Base-by-base conservation (phyloP, 2,113 vertebrate genomes). In the Chunga burmeisteri region DNA sequence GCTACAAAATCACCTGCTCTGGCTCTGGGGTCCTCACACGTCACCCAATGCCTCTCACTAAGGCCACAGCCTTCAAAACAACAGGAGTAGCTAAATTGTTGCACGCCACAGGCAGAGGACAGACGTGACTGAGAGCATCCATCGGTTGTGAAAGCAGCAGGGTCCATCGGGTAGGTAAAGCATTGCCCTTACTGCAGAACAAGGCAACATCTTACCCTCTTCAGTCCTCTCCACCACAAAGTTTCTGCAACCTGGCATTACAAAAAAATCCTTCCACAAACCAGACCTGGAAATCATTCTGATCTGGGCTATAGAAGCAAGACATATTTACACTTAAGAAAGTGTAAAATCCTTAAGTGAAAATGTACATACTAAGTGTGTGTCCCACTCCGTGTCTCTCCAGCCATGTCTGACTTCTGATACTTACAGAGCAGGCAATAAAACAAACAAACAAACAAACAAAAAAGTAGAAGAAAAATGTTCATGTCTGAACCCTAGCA, bases 121-220 rank as follows among this genome's bases (percentile, higher is more conserved):
- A 88, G 55, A 42, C 4, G 7, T 20, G 38, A 73, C 70, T 30
- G 52, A 52, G 27, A 75, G n/a, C 52, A 74, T 40, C 52, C 66
- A 44, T 47, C 50, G 32, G 17, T 0, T 46, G 16, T 59, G 38
- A 66, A 81, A 79, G 25, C 4, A 1, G 16, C 30, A 53, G 49
- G 11, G 10, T 78, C 17, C 1, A 0, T 44, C 1, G 0, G 1
- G 3, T 1, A 53, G 46, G 58, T 32, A 46, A 81, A 49, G 42
- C 29, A 34, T 1, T 56, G 56, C 36, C 40, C 56, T 73, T 44
- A 26, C 46, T 46, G 86, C 32, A 55, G 63, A 84, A 74, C 47
- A 83, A n/a, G 9, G 88, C 30, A 74, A 55, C 0, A 0, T 27
- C 20, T 50, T 36, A 53, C n/a, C 5, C 19, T 67, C 52, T 74